A percentile compares a stretch with the other conserved stretches of the same genome.
Conservation (phyloP, 1,140 invertebrate genomes). For the Anoplophora glabripennis region DNA sequence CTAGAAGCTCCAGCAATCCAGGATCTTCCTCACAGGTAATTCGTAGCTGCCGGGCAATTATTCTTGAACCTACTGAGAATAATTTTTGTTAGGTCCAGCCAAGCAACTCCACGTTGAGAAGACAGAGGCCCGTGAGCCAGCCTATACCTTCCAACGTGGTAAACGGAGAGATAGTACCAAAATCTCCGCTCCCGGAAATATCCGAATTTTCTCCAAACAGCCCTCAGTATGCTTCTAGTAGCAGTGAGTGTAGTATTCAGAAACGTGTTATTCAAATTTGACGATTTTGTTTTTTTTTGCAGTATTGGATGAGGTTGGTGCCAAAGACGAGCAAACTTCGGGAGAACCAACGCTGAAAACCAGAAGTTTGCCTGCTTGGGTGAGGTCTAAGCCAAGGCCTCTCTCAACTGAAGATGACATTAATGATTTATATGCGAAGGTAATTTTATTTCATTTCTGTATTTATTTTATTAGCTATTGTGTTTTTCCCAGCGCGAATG, state of each 20-base stretch:
- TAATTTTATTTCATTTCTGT: conserved; percentile 36
- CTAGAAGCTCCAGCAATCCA: conserved; percentile 45
- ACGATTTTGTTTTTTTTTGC: conserved; percentile 15
- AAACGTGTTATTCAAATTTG: conserved; percentile 12
- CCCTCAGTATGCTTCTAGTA: conserved; percentile 61
- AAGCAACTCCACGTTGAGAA: conserved; percentile 25
- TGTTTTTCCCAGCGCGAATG: too few species aligned
- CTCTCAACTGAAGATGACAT: conserved; percentile 66
- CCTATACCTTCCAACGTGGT: conserved; percentile 41
- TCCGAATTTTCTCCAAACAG: conserved; percentile 53
- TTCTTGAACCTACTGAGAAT: background rate
- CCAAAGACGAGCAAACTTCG: conserved; percentile 44
- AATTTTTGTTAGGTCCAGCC: conserved; percentile 6
- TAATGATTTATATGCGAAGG: conserved; percentile 70
- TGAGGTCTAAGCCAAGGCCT: conserved; percentile 60
- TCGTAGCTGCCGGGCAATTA: background rate
- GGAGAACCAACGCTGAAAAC: conserved; percentile 60
- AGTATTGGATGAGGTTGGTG: conserved; percentile 61
- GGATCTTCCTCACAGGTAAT: conserved; percentile 33
- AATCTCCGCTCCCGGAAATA: conserved; percentile 51
- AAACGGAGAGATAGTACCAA: conserved; percentile 39
- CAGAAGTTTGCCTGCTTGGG: conserved; percentile 64
- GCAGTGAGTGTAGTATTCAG: conserved; percentile 52
- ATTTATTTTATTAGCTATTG: too few species aligned
- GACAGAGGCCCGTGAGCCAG: conserved; percentile 48